Percentiles rank a stretch among this genome's conserved stretches.
These are phyloP conservation scores for Cephalotes varians DNA, from an alignment of 2,888 invertebrate genomes.

Conservation along the genomic window DNA sequence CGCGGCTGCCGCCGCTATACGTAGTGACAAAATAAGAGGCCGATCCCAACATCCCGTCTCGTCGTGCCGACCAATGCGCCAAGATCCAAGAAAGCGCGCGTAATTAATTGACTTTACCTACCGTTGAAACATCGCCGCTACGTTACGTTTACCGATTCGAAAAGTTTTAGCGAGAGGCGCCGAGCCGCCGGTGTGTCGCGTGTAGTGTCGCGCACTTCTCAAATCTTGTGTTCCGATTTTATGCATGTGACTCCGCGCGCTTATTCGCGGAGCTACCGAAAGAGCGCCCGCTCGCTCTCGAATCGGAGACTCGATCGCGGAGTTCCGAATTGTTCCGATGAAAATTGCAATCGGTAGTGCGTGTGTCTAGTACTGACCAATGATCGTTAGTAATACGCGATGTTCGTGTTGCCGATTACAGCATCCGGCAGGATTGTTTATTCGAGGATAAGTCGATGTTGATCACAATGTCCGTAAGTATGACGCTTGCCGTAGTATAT, in stretches of 20 bases:
- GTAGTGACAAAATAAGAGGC: neutral
- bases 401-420: neutral
- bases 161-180: constrained; percentile 30
- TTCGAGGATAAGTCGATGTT: constrained; percentile 57
- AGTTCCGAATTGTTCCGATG: neutral
- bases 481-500: neutral
- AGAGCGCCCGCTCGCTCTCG: neutral
- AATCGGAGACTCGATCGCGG: neutral
- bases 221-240: neutral
- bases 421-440: constrained; percentile 15
- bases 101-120: constrained; percentile 61
- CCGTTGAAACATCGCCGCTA: constrained; percentile 42
- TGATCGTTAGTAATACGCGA: neutral
- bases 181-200: neutral
- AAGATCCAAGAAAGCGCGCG: constrained; percentile 51
- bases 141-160: constrained; percentile 23
- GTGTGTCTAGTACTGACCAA: neutral
- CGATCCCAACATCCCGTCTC: neutral
- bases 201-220: neutral
- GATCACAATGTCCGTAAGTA: constrained; percentile 80
- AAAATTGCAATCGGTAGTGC: neutral
- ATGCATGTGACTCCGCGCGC: neutral
- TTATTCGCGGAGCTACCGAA: neutral
- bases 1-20: neutral
- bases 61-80: neutral